A percentile compares a stretch with the other conserved stretches of the same genome.
Conservation (phyloP, 2,888 invertebrate genomes). For the Parasteatoda lunata region DNA sequence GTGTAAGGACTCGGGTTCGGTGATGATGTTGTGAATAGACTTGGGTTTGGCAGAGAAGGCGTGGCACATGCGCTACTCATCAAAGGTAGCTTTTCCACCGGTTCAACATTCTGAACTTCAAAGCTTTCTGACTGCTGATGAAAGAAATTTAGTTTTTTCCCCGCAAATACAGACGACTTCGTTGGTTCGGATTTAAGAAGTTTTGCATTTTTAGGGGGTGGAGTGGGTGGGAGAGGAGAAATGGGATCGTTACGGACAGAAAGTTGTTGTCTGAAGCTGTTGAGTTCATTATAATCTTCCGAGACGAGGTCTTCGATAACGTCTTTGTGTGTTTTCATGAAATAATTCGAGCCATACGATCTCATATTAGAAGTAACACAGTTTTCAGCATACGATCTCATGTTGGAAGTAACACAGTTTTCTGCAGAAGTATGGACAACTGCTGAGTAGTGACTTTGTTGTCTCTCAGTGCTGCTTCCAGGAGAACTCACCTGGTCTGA, state of each 20-base stretch:
- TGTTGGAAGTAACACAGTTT: not conserved
- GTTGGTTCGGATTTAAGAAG: not conserved
- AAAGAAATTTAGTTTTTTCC: not conserved
- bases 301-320: not conserved
- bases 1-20: not conserved
- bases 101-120: conserved; percentile 11
- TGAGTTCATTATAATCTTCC: not conserved
- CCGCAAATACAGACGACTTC: not conserved
- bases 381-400: not conserved
- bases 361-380: not conserved
- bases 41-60: too few species aligned
- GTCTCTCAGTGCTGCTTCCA: too few species aligned
- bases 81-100: not conserved
- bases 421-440: not conserved
- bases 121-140: conserved; percentile 48
- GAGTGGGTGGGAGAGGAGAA: conserved; percentile 17
- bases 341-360: not conserved
- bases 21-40: not conserved
- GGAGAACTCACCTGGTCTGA: too few species aligned
- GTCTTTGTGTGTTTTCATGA: not conserved
- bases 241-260: not conserved
- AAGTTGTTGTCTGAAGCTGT: not conserved
- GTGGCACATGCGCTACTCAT: too few species aligned
- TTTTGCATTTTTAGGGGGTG: not conserved
- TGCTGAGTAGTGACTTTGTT: too few species aligned